phyloP scores from a whole-genome alignment of 1,140 invertebrate species.

The Tetranychus urticae region DNA sequence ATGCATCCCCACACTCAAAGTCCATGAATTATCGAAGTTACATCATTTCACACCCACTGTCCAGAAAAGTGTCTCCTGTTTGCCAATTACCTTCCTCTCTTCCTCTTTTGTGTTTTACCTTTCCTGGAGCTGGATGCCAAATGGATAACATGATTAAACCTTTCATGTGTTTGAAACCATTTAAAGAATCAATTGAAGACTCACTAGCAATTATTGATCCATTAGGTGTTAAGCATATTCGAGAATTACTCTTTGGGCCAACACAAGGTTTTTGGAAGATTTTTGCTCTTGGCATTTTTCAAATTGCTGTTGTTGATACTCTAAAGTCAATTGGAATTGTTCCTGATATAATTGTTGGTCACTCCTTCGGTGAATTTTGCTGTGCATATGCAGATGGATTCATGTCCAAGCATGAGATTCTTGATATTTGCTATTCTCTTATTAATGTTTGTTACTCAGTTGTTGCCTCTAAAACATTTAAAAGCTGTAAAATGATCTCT shows the following conservation, averaged over 20 bases:
- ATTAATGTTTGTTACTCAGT: background rate
- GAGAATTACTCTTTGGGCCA: background rate
- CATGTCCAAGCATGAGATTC: background rate
- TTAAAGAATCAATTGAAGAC: slow-evolving; percentile 45
- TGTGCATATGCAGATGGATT: slow-evolving; percentile 31
- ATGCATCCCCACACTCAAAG: slow-evolving; percentile 20
- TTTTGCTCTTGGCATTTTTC: slow-evolving; percentile 66
- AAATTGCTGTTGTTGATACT: slow-evolving; percentile 28
- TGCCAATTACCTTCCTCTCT: too few relatives aligned
- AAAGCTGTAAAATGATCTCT: background rate
- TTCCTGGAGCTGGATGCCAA: slow-evolving; percentile 72
- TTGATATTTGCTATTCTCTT: background rate
- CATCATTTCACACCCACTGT: slow-evolving; percentile 16
- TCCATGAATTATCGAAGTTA: slow-evolving; percentile 18
- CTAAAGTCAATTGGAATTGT: slow-evolving; percentile 21
- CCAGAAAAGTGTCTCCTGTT: background rate
- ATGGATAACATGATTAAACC: slow-evolving; percentile 78
- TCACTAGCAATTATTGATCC: slow-evolving; percentile 44
- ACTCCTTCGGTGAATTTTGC: slow-evolving; percentile 27
- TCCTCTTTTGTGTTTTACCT: slow-evolving; percentile 33
- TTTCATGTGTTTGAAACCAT: slow-evolving; percentile 51
- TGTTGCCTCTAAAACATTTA: background rate
- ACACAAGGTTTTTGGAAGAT: slow-evolving; percentile 51
- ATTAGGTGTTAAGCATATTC: slow-evolving; percentile 36
- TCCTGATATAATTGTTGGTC: slow-evolving; percentile 31